Evolutionary conservation across 2,797 vertebrate species (phyloP).

Genomic region (Morelia viridis): DNA sequence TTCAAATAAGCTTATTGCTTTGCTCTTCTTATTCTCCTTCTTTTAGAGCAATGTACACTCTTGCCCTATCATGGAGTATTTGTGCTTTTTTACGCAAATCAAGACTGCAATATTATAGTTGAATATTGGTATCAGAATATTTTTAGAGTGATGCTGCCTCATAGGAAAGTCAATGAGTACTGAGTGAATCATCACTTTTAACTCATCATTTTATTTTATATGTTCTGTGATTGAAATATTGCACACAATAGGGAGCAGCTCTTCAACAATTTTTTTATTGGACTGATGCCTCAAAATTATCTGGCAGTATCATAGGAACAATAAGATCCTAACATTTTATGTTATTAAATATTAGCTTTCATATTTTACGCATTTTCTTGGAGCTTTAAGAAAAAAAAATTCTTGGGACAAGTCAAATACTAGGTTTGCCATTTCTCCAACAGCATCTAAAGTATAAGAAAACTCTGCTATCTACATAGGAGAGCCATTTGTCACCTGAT

Average conservation of each 20-base stretch:
- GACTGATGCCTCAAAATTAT: not conserved
- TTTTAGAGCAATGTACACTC: not conserved
- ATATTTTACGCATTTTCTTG: not conserved
- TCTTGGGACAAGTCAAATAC: not conserved
- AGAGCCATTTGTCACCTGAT: not conserved
- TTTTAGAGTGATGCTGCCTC: not conserved
- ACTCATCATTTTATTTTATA: not conserved
- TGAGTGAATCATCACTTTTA: not conserved
- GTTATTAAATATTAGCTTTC: not conserved
- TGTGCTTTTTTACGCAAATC: not conserved
- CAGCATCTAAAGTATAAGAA: not conserved
- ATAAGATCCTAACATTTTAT: not conserved
- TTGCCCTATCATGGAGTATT: not conserved
- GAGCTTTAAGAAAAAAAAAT: not conserved
- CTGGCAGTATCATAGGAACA: not conserved
- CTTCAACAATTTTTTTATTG: not conserved
- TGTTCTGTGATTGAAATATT: not conserved
- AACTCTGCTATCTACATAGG: not conserved
- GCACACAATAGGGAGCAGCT: not conserved
- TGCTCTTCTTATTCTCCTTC: not conserved
- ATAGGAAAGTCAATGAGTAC: not conserved
- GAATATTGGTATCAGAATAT: not conserved
- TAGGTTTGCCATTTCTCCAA: not conserved
- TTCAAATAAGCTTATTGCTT: not conserved
- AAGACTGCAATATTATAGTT: not conserved